A percentile compares a stretch with the other conserved stretches of the same genome.
Conservation (phyloP, 2,113 vertebrate species). For the Oryzias javanicus region DNA sequence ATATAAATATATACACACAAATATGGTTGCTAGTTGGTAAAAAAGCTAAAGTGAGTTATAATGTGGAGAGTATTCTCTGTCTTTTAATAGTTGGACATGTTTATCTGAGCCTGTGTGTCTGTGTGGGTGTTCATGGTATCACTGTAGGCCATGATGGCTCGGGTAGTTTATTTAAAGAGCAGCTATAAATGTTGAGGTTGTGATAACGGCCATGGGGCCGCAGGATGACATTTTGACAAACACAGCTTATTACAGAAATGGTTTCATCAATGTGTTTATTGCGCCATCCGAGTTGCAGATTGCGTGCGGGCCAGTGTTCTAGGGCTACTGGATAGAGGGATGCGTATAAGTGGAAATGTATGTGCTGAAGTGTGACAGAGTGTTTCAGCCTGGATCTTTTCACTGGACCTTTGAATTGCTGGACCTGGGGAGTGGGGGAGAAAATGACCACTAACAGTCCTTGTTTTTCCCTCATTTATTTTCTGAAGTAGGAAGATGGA, state of each 20-base stretch:
- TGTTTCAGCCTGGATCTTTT: slow-evolving; percentile 14
- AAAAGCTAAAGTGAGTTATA: too few species aligned
- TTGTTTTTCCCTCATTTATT: slow-evolving; percentile 64
- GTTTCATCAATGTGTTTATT: slow-evolving; percentile 77
- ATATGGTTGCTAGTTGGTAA: too few species aligned
- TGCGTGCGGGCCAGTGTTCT: slow-evolving; percentile 14
- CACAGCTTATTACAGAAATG: slow-evolving; percentile 78
- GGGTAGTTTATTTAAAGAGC: slow-evolving; percentile 72
- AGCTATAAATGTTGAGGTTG: slow-evolving; percentile 72
- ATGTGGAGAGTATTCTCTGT: too few species aligned
- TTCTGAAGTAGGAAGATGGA: slow-evolving; percentile 47
- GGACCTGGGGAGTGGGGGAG: slow-evolving; percentile 44
- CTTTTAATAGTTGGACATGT: slow-evolving; percentile 2
- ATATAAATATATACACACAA: too few species aligned
- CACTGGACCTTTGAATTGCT: slow-evolving; percentile 39
- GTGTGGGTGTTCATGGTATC: slow-evolving; percentile 45
- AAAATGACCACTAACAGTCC: slow-evolving; percentile 59
- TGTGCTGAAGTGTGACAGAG: slow-evolving; percentile 46
- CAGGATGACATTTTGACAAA: slow-evolving; percentile 76
- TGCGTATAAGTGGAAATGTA: slow-evolving; percentile 32
- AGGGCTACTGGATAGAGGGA: slow-evolving; percentile 1
- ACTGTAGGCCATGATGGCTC: slow-evolving; percentile 50
- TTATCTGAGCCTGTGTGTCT: slow-evolving; percentile 29
- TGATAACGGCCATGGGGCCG: slow-evolving; percentile 68
- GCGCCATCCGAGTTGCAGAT: slow-evolving; percentile 37